Conservation (phyloP, 2,888 invertebrate species). For the Drosophila setosimentum region DNA sequence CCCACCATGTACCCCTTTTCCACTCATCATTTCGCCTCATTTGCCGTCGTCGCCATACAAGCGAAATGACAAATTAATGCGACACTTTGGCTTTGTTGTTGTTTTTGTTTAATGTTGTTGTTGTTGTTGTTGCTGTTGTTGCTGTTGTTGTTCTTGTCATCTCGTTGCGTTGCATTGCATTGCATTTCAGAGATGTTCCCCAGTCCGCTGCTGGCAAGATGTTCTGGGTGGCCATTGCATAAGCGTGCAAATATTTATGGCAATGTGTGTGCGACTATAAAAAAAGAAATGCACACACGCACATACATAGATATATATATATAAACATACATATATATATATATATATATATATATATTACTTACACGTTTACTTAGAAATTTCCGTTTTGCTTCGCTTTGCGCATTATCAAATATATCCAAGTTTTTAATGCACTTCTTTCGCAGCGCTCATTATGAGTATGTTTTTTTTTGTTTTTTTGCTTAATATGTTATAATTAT, state of each 20-base stretch:
- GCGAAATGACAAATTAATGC: constrained; percentile 77
- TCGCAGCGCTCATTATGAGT: too few species aligned
- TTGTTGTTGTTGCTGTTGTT: constrained; percentile 27
- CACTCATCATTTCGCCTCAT: constrained; percentile 21
- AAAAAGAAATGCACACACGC: not conserved
- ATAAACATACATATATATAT: not conserved
- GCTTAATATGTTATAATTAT: not conserved
- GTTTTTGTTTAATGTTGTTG: not conserved
- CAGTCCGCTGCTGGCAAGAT: constrained; percentile 23
- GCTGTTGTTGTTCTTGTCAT: constrained; percentile 12
- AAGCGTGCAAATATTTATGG: constrained; percentile 61
- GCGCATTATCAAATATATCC: not conserved
- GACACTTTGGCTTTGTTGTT: constrained; percentile 50
- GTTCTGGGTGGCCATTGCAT: constrained; percentile 66
- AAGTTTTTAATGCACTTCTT: not conserved
- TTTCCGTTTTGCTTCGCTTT: not conserved
- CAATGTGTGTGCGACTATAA: constrained; percentile 36
- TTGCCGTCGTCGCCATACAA: constrained; percentile 64
- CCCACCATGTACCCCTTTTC: constrained; percentile 1
- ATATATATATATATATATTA: not conserved
- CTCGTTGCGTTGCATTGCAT: constrained; percentile 10
- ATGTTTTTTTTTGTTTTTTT: too few species aligned
- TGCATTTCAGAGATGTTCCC: not conserved
- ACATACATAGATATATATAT: not conserved
- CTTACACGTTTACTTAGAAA: not conserved